Conservation (phyloP, 2,113 vertebrate genomes). For the Bujurquina vittata region DNA sequence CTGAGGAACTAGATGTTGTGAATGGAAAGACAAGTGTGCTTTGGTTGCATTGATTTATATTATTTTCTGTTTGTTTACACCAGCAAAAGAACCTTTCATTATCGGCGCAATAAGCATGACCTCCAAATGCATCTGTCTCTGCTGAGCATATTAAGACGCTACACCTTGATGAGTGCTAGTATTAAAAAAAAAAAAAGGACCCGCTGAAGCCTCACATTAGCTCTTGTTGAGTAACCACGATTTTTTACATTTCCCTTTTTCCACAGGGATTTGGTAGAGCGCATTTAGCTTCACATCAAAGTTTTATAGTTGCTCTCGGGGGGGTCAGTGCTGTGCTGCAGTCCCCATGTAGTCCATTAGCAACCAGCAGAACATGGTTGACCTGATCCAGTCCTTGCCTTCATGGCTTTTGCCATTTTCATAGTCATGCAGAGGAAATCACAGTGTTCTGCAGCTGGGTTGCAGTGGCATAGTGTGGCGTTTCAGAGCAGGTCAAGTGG, state of each 20-base stretch:
- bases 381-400: background rate
- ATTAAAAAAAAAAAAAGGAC: background rate
- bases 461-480: background rate
- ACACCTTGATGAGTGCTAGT: background rate
- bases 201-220: slow-evolving; percentile 18
- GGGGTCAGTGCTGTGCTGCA: background rate
- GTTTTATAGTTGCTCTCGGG: slow-evolving; percentile 15
- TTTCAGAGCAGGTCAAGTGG: slow-evolving; percentile 36
- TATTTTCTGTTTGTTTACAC: slow-evolving; percentile 33
- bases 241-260: background rate
- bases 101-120: background rate
- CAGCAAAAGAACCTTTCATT: slow-evolving; percentile 22
- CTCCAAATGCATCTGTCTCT: background rate
- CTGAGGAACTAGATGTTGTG: slow-evolving; percentile 5
- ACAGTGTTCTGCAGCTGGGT: background rate
- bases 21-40: slow-evolving; percentile 25
- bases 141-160: background rate
- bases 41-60: slow-evolving; percentile 21
- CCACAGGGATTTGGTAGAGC: background rate
- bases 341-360: slow-evolving; percentile 37
- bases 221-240: slow-evolving; percentile 1
- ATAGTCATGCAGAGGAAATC: slow-evolving; percentile 8
- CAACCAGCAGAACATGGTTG: slow-evolving; percentile 17
- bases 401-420: background rate
- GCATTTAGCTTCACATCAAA: slow-evolving; percentile 40